A percentile compares a stretch with the other conserved stretches of the same genome.
Evolutionary conservation across 1,140 invertebrate genomes (phyloP).

Genomic region (Popillia japonica): DNA sequence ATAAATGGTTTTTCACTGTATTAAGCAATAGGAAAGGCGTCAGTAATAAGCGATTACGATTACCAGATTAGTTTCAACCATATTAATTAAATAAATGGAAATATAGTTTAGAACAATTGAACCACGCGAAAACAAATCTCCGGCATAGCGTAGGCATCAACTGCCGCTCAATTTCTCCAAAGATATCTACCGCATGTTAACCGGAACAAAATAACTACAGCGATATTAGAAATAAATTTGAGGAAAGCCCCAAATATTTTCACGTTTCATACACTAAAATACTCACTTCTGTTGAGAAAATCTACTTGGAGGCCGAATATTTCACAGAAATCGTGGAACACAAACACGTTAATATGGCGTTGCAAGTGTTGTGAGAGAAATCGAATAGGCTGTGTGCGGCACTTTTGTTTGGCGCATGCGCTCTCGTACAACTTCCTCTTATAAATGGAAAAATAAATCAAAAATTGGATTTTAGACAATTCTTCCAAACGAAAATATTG

Average conservation of each 20-base stretch:
- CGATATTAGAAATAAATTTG: background rate
- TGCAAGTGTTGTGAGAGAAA: slow-evolving; percentile 19
- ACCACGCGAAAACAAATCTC: background rate
- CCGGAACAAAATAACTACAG: background rate
- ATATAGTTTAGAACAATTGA: background rate
- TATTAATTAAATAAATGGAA: too few relatives aligned
- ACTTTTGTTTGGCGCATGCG: background rate
- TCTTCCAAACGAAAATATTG: background rate
- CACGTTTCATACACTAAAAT: background rate
- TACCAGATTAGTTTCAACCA: too few relatives aligned
- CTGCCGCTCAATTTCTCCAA: background rate
- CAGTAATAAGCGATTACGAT: too few relatives aligned
- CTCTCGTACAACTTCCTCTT: background rate
- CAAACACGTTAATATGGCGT: slow-evolving; percentile 32
- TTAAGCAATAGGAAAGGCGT: too few relatives aligned
- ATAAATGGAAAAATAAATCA: background rate
- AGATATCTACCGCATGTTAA: background rate
- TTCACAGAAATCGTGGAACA: background rate
- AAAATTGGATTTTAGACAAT: background rate
- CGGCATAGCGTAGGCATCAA: too few relatives aligned
- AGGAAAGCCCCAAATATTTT: background rate
- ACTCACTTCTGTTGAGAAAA: background rate
- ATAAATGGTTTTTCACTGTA: too few relatives aligned
- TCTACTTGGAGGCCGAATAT: slow-evolving; percentile 1
- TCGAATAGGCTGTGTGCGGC: slow-evolving; percentile 24